Percentiles rank a stretch among this genome's conserved stretches.
phyloP scores from a whole-genome alignment of 1,140 invertebrate species.

The Drosophila repletoides region DNA sequence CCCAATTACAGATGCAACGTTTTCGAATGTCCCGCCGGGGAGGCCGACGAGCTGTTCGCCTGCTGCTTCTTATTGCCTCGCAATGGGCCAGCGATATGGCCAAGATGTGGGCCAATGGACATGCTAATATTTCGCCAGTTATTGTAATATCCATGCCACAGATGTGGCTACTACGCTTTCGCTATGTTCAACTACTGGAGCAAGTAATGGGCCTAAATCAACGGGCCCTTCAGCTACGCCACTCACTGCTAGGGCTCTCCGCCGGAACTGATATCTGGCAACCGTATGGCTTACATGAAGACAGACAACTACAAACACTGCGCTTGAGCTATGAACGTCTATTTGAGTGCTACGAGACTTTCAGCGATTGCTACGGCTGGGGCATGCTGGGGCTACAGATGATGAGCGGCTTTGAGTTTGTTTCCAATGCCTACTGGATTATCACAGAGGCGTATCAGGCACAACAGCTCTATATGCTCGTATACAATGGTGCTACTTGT shows the following conservation, averaged over 20 bases:
- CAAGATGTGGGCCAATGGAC: constrained; percentile 22
- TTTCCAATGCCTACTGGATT: constrained; percentile 68
- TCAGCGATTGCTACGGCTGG: constrained; percentile 73
- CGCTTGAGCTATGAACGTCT: constrained; percentile 60
- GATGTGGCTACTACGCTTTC: constrained; percentile 44
- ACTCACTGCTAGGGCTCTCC: constrained; percentile 32
- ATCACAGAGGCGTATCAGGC: constrained; percentile 30
- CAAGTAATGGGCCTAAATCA: constrained; percentile 61
- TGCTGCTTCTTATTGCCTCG: constrained; percentile 25
- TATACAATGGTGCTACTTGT: constrained; percentile 57
- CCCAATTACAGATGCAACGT: constrained; percentile 52
- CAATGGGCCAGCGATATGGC: constrained; percentile 31
- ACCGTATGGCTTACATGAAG: constrained; percentile 53
- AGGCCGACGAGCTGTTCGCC: constrained; percentile 1
- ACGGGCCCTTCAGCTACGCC: constrained; percentile 31
- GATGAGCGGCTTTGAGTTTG: constrained; percentile 57
- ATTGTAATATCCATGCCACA: constrained; percentile 37
- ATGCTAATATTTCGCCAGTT: constrained; percentile 28
- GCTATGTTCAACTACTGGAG: constrained; percentile 56
- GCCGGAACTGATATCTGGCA: constrained; percentile 63
- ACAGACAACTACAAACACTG: constrained; percentile 47
- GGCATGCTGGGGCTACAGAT: constrained; percentile 59
- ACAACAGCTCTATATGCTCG: not conserved
- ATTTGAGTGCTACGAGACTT: constrained; percentile 54
- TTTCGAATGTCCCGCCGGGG: constrained; percentile 43